Conservation (phyloP, 2,888 invertebrate genomes). For the Cerastis leucographa region DNA sequence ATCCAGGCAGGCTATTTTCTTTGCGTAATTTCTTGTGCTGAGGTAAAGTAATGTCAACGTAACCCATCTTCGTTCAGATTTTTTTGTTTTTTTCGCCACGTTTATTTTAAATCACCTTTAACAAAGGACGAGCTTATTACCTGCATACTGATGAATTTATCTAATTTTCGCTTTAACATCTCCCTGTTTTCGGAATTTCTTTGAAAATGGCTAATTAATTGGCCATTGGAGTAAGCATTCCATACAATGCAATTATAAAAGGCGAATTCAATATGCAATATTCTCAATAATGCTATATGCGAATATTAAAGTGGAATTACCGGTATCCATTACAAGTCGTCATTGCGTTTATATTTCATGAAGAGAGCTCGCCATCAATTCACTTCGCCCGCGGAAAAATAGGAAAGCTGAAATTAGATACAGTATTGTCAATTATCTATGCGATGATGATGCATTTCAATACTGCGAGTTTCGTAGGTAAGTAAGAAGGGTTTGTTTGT, state of each 20-base stretch:
- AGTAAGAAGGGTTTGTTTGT: neutral
- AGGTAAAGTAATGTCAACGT: too few species aligned
- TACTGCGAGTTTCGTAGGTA: neutral
- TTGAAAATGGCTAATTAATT: neutral
- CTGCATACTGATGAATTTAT: too few species aligned
- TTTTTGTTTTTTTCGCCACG: too few species aligned
- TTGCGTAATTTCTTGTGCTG: too few species aligned
- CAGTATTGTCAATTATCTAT: slow-evolving; percentile 21
- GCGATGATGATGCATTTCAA: slow-evolving; percentile 22
- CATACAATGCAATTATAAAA: neutral
- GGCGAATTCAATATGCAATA: neutral
- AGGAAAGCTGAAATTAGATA: slow-evolving; percentile 30
- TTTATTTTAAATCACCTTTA: too few species aligned
- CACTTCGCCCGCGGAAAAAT: slow-evolving; percentile 3
- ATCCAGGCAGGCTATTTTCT: neutral
- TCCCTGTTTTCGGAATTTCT: neutral
- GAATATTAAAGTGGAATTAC: slow-evolving; percentile 3
- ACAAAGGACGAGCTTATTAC: too few species aligned
- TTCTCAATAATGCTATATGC: neutral
- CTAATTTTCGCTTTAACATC: too few species aligned
- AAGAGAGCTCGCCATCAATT: neutral
- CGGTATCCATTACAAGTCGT: neutral
- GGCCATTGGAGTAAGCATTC: neutral
- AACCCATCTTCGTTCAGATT: too few species aligned
- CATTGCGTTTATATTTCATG: slow-evolving; percentile 12